phyloP scores from a whole-genome alignment of 2,113 vertebrate genomes.

The Thunnus maccoyii region DNA sequence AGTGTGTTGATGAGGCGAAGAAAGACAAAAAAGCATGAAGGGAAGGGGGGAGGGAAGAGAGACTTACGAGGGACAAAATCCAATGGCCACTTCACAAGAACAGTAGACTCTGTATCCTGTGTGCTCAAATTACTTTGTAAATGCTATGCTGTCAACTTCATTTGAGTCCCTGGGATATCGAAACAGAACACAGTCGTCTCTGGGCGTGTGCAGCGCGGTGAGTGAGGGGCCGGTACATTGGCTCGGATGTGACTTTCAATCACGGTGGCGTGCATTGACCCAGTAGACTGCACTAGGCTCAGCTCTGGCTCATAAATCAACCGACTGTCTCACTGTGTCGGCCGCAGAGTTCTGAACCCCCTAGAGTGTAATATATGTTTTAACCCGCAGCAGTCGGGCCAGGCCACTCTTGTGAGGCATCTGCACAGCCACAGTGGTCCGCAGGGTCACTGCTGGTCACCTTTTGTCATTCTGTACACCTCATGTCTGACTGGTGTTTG shows the following conservation, averaged over 20 bases:
- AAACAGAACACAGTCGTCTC: slow-evolving; percentile 66
- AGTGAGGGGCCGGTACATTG: slow-evolving; percentile 60
- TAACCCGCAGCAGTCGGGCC: slow-evolving; percentile 53
- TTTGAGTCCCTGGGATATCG: slow-evolving; percentile 51
- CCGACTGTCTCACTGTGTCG: slow-evolving; percentile 52
- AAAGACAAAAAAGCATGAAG: slow-evolving; percentile 3
- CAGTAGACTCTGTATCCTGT: slow-evolving; percentile 48
- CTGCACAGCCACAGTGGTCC: not conserved
- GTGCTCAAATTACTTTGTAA: slow-evolving; percentile 69
- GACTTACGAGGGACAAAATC: slow-evolving; percentile 52
- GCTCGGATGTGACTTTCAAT: slow-evolving; percentile 73
- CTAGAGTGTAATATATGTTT: slow-evolving; percentile 60
- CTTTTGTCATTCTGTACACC: not conserved
- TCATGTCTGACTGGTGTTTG: slow-evolving; percentile 3
- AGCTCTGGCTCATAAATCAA: slow-evolving; percentile 81
- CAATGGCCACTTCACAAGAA: slow-evolving; percentile 39
- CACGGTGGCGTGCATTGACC: slow-evolving; percentile 58
- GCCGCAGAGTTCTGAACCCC: slow-evolving; percentile 66
- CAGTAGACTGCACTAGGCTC: slow-evolving; percentile 37
- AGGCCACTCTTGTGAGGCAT: slow-evolving; percentile 31
- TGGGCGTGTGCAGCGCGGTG: slow-evolving; percentile 54
- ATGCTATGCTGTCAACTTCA: slow-evolving; percentile 66
- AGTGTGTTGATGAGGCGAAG: too few relatives aligned
- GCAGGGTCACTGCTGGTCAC: not conserved
- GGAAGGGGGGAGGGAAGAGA: not conserved